These are phyloP conservation scores for Drosophila murphyi DNA, from an alignment of 1,140 invertebrate genomes.

Conservation along the genomic window DNA sequence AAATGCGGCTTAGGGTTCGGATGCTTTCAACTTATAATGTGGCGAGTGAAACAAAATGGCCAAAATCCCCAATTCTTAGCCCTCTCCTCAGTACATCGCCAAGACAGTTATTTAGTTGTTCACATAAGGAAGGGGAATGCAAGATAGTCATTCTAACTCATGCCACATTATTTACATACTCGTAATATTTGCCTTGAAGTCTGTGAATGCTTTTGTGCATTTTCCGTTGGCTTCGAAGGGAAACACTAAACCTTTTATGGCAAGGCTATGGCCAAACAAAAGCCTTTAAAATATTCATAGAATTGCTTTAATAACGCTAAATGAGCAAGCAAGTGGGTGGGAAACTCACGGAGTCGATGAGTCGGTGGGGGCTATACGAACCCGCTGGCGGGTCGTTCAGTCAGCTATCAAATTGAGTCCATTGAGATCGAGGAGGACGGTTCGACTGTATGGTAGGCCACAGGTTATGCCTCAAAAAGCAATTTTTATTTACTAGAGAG, in stretches of 20 bases:
- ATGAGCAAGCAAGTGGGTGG: slow-evolving; percentile 53
- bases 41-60: not conserved
- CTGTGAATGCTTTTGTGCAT: slow-evolving; percentile 29
- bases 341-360: not conserved
- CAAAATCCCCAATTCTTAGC: not conserved
- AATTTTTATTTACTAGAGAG: slow-evolving; percentile 68
- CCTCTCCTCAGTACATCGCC: not conserved
- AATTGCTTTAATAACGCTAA: slow-evolving; percentile 80
- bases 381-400: slow-evolving; percentile 31
- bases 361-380: not conserved
- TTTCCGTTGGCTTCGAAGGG: slow-evolving; percentile 33
- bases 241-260: slow-evolving; percentile 75
- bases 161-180: slow-evolving; percentile 63
- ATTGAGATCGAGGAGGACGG: slow-evolving; percentile 35
- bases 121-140: slow-evolving; percentile 23
- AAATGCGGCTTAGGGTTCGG: slow-evolving; percentile 68
- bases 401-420: slow-evolving; percentile 67
- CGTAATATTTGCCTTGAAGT: slow-evolving; percentile 57
- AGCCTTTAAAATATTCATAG: slow-evolving; percentile 81
- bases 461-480: slow-evolving; percentile 75
- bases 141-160: slow-evolving; percentile 22
- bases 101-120: slow-evolving; percentile 22
- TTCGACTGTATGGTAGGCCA: slow-evolving; percentile 29
- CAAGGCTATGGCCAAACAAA: slow-evolving; percentile 35
- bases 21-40: slow-evolving; percentile 41